These are phyloP conservation scores for Cabera pusaria DNA, from an alignment of 2,888 invertebrate genomes.

Conservation along the genomic window DNA sequence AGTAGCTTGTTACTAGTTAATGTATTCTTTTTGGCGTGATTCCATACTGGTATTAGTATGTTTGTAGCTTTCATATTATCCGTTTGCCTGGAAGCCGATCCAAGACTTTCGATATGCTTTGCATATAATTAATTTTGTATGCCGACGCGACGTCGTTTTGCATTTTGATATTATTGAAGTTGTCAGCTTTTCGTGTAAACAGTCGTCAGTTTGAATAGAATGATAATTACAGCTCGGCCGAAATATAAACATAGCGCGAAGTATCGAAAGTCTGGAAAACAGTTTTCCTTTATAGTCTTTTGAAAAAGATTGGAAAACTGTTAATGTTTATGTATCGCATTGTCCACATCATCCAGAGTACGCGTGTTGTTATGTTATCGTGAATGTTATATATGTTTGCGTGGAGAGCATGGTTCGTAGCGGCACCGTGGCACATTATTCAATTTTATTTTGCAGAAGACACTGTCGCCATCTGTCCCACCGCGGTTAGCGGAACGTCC, in stretches of 20 bases:
- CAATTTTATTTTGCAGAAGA: conserved; percentile 77
- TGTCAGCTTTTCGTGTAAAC: conserved; percentile 8
- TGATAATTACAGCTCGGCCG: not conserved
- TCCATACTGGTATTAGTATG: conserved; percentile 16
- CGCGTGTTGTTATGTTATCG: conserved; percentile 3
- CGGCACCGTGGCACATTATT: conserved; percentile 76
- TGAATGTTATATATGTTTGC: conserved; percentile 38
- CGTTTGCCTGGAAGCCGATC: conserved; percentile 36
- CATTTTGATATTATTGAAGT: conserved; percentile 32
- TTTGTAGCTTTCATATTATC: conserved; percentile 43
- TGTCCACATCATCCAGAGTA: conserved; percentile 9
- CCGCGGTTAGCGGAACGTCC: conserved; percentile 77
- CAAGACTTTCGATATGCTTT: conserved; percentile 42
- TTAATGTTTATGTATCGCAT: too few species aligned
- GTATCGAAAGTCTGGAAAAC: conserved; percentile 16
- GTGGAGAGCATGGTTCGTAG: conserved; percentile 62
- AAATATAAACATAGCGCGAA: not conserved
- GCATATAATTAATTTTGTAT: conserved; percentile 31
- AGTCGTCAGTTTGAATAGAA: not conserved
- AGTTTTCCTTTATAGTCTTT: not conserved
- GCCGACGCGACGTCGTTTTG: conserved; percentile 19
- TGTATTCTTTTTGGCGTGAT: too few species aligned
- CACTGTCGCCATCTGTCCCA: conserved; percentile 71
- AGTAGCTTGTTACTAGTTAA: too few species aligned
- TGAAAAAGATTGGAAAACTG: too few species aligned